Evolutionary conservation across 2,888 invertebrate genomes (phyloP), one percentile per base, ranked within the genome.

Genomic region (Tigriopus californicus): DNA sequence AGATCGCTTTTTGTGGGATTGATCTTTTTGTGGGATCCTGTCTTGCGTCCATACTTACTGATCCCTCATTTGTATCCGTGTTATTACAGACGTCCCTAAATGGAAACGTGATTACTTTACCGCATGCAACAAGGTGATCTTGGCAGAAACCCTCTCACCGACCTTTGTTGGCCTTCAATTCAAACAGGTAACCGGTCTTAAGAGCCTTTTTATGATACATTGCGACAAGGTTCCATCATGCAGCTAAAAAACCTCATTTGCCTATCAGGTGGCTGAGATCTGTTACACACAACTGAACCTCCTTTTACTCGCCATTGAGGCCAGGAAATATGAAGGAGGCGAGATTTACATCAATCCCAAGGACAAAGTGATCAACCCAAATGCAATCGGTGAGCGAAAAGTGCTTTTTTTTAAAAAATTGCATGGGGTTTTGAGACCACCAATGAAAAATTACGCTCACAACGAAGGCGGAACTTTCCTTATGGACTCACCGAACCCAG

Each of bases 291-390:
- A 46, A 20, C 46, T 57, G 8, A 57, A 46, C 20, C 57, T 57
- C 13, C 18, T 42, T 24, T 15, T 57, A 22, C 18, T 57, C 10
- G 57, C 57, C 11, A 41, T 57, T 46, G 57, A 57, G 24, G 46
- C 18, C n/a, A 18, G 57, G 13, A 57, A 57, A 57, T 57, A 57
- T 24, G 57, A 57, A 44, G 57, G 57, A 12, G 57, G 57, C 13
- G 46, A 57, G 22, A 57, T 57, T 20, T 44, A 41, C 41, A 57
- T 57, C 25, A 44, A 44, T 57, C 57, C 57, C 11, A 57, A 41
- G 57, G 52, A 51, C 22, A 51, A 25, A 51, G 33, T 51, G 4
- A 51, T 51, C 33, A 51, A 51, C 24, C 24, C 52, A 51, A 51
- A 51, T 4, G 52, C 22, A 18, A 51, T 51, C 1, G 52, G 52